Evolutionary conservation across 2,113 vertebrate genomes (phyloP).

Genomic region (Oncorhynchus mykiss): DNA sequence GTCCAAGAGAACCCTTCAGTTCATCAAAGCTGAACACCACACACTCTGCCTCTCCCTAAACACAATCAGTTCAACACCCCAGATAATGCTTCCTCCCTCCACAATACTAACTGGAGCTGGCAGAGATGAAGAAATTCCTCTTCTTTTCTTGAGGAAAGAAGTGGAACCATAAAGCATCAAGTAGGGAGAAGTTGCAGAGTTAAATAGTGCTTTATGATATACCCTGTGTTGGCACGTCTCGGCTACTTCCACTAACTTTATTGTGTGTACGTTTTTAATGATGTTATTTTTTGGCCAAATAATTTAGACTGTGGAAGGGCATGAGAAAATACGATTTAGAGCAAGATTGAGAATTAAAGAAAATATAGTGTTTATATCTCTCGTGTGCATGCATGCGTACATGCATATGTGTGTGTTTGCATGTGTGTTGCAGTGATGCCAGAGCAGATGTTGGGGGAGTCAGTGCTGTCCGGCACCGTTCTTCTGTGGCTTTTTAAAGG

Average conservation of each 20-base stretch:
- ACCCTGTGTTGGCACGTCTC: slow-evolving; percentile 24
- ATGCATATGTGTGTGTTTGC: slow-evolving; percentile 1
- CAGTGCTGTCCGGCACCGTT: neutral
- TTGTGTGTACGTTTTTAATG: slow-evolving; percentile 29
- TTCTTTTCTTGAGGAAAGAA: slow-evolving; percentile 1
- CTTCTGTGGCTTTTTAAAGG: slow-evolving; percentile 19
- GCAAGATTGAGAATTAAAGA: slow-evolving; percentile 19
- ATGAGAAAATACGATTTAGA: slow-evolving; percentile 17
- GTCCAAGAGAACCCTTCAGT: neutral
- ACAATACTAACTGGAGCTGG: neutral
- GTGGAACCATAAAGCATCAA: slow-evolving; percentile 24
- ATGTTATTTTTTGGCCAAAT: slow-evolving; percentile 31
- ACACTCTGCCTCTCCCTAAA: neutral
- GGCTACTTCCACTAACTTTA: slow-evolving; percentile 34
- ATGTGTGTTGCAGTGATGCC: slow-evolving; percentile 20
- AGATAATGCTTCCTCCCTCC: neutral
- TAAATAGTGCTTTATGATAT: slow-evolving; percentile 34
- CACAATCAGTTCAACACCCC: neutral
- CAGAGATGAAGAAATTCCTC: slow-evolving; percentile 7
- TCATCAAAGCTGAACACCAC: neutral
- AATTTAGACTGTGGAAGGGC: slow-evolving; percentile 7
- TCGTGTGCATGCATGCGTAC: neutral
- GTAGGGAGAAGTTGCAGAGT: slow-evolving; percentile 17
- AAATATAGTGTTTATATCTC: slow-evolving; percentile 31
- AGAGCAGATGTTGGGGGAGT: slow-evolving; percentile 36